Conservation (phyloP, 2,888 invertebrate genomes). For the Deilephila porcellus region DNA sequence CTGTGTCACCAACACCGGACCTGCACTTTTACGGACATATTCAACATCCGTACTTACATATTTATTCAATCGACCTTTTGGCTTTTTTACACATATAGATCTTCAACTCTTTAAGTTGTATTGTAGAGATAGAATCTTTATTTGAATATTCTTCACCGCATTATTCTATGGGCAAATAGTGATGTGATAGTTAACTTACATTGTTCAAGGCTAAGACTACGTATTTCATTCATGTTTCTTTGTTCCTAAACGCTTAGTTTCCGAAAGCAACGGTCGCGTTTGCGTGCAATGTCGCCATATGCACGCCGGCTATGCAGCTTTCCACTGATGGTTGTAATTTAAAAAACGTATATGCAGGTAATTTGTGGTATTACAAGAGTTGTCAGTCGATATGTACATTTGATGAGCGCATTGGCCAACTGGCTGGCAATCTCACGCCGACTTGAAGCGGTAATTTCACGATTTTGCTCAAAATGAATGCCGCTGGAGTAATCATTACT, state of each 20-base stretch:
- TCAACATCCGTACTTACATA: conserved; percentile 21
- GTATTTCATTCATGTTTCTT: background rate
- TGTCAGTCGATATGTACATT: conserved; percentile 3
- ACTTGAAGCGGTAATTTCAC: conserved; percentile 7
- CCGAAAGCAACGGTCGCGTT: conserved; percentile 2
- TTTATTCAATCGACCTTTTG: background rate
- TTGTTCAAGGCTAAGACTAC: background rate
- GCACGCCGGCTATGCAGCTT: background rate
- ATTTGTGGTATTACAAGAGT: conserved; percentile 10
- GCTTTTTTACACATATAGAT: background rate
- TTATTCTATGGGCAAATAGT: background rate
- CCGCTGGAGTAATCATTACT: conserved; percentile 7
- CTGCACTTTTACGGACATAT: conserved; percentile 34
- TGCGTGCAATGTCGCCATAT: conserved; percentile 14
- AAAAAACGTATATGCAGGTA: background rate
- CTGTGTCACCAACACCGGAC: conserved; percentile 70
- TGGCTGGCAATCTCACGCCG: conserved; percentile 3
- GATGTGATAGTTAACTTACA: background rate
- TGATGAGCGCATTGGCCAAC: background rate
- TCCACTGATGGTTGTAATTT: conserved; percentile 18
- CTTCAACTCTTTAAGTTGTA: too few species aligned
- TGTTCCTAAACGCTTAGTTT: background rate
- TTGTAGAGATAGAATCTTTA: too few species aligned
- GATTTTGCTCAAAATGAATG: conserved; percentile 4
- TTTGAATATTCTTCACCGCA: too few species aligned